Base-by-base conservation (phyloP, 2,113 vertebrate species). In the Bubo bubo region DNA sequence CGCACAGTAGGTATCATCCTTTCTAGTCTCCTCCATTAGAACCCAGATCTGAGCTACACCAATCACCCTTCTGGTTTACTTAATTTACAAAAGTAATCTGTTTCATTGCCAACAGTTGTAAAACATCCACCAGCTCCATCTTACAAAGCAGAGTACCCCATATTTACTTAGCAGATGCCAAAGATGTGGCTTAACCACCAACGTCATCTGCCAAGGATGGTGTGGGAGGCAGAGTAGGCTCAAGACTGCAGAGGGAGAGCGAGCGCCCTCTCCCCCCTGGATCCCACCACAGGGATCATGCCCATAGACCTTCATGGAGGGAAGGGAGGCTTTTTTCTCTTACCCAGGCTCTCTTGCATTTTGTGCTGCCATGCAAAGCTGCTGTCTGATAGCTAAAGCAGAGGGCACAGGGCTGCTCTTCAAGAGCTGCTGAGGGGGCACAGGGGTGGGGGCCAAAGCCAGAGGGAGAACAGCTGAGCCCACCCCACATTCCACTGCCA, bases 41-140 rank as follows among this genome's bases (percentile, higher is more conserved):
- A 16, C 24, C 13, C 0, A 0, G 16, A 53, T 30, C 32, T 45
- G 68, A 64, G n/a, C 43, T 21, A 53, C 0, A 2, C 5, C 4
- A 1, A 21, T 60, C 35, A 22, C 17, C 13, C 28, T 91, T 41
- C n/a, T 45, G 59, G 14, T 24, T 79, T 41, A 34, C 60, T 90
- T 62, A 8, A 66, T 52, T 82, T 8, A 32, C 43, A 62, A 56
- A 73, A 76, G 12, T 39, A 82, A 56, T 27, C 45, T 58, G 30
- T 53, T 64, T 8, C n/a, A 50, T 17, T 23, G 49, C n/a, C 3
- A 4, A 37, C 32, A 52, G 47, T 5, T 26, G 30, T 73, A 66
- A 58, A 83, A 35, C 12, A 88, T 39, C 18, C 75, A 18, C 49
- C 27, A 62, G 28, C 32, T 66, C 58, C 37, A 21, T 0, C 0